phyloP scores from a whole-genome alignment of 2,888 invertebrate genomes.

The Ornithoptera priamus region DNA sequence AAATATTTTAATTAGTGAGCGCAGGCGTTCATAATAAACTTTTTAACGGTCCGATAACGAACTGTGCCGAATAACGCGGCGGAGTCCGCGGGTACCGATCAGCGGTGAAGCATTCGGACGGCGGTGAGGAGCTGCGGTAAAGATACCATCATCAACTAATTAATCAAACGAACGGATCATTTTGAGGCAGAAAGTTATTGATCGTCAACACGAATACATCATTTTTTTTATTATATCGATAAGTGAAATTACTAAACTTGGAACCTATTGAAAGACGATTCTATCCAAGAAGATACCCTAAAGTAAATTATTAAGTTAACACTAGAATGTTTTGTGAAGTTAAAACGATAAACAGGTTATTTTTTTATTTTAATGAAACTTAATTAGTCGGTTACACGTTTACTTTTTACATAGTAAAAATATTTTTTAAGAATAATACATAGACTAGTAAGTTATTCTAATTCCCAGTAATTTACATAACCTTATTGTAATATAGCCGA shows the following conservation, averaged over 20 bases:
- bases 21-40: constrained; percentile 11
- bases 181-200: not conserved
- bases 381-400: too few species aligned
- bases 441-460: too few species aligned
- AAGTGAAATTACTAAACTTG: not conserved
- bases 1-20: constrained; percentile 18
- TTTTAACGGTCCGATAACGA: constrained; percentile 36
- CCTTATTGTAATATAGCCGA: too few species aligned
- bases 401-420: too few species aligned
- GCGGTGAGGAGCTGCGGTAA: not conserved
- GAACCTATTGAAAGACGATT: too few species aligned
- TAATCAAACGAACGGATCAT: not conserved
- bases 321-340: too few species aligned
- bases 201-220: not conserved
- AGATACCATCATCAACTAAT: not conserved
- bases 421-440: too few species aligned
- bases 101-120: constrained; percentile 8
- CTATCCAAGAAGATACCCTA: too few species aligned
- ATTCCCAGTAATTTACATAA: too few species aligned
- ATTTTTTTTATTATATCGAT: not conserved
- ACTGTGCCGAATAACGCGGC: constrained; percentile 15
- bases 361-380: too few species aligned
- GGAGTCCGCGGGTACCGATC: constrained; percentile 7
- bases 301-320: too few species aligned
- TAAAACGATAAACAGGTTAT: too few species aligned